Evolutionary conservation across 2,888 invertebrate genomes (phyloP).

Genomic region (Tinea pellionella): DNA sequence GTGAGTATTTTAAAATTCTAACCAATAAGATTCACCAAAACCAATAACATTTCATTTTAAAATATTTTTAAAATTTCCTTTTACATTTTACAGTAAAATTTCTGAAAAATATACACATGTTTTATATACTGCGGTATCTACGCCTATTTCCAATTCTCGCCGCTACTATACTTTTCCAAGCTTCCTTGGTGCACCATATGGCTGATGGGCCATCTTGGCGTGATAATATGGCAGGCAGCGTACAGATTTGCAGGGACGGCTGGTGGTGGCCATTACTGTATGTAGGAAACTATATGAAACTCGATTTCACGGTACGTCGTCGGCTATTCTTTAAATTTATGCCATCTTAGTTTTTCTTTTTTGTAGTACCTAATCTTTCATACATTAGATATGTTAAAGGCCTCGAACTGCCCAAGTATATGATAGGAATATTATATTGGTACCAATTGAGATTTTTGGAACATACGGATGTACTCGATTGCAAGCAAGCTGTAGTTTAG

Average conservation of each 20-base stretch:
- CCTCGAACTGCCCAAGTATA: too few relatives aligned
- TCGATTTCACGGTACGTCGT: constrained; percentile 26
- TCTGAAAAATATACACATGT: constrained; percentile 30
- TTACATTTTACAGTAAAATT: constrained; percentile 22
- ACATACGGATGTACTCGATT: too few relatives aligned
- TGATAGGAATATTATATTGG: too few relatives aligned
- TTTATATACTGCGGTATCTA: constrained; percentile 34
- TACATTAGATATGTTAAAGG: too few relatives aligned
- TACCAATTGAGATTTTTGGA: too few relatives aligned
- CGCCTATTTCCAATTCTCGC: constrained; percentile 41
- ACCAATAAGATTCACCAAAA: background rate
- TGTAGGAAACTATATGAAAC: constrained; percentile 56
- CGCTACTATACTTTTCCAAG: constrained; percentile 30
- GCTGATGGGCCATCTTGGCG: constrained; percentile 38
- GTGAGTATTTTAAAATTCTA: constrained; percentile 15
- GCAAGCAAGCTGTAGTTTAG: too few relatives aligned
- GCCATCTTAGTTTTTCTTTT: background rate
- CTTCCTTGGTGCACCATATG: constrained; percentile 28
- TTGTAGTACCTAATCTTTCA: too few relatives aligned
- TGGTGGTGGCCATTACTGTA: constrained; percentile 64
- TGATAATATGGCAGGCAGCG: constrained; percentile 32
- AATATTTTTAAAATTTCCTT: background rate
- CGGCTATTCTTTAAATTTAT: background rate
- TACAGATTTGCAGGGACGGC: constrained; percentile 38
- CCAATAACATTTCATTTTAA: too few relatives aligned